Percentiles rank a stretch among this genome's conserved stretches.
Conservation (phyloP, 2,888 invertebrate genomes). For the Unio pictorum region DNA sequence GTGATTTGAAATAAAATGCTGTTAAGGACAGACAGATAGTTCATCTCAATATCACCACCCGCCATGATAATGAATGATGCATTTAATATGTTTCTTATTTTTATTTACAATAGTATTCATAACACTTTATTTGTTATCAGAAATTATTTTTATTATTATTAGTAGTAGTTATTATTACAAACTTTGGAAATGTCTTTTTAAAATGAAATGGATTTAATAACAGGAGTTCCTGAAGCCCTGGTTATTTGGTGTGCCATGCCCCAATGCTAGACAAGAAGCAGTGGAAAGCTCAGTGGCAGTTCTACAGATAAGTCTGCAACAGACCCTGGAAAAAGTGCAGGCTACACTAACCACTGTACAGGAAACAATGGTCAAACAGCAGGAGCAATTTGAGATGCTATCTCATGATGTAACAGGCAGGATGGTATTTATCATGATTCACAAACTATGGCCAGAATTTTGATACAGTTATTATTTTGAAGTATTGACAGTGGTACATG, state of each 20-base stretch:
- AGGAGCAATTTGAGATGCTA: constrained; percentile 41
- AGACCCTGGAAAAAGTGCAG: constrained; percentile 44
- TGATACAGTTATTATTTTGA: constrained; percentile 3
- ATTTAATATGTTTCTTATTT: too few relatives aligned
- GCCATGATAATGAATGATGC: too few relatives aligned
- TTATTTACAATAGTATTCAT: too few relatives aligned
- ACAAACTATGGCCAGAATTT: constrained; percentile 12
- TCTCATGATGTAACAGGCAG: constrained; percentile 43
- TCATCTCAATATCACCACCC: too few relatives aligned
- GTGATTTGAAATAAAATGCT: too few relatives aligned
- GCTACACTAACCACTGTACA: constrained; percentile 39
- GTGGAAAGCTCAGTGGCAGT: constrained; percentile 46
- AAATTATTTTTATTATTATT: too few relatives aligned
- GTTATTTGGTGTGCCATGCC: constrained; percentile 43
- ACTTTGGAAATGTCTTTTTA: background rate
- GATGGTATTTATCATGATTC: constrained; percentile 14
- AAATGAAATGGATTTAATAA: background rate
- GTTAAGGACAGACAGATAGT: too few relatives aligned
- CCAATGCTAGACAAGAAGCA: constrained; percentile 37
- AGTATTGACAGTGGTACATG: too few relatives aligned
- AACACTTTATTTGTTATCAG: too few relatives aligned
- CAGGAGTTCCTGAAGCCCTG: constrained; percentile 50
- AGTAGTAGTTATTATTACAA: background rate
- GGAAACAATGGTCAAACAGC: constrained; percentile 33
- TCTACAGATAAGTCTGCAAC: constrained; percentile 26